Evolutionary conservation across 1,140 invertebrate species (phyloP).

Genomic region (Calephelis nemesis): DNA sequence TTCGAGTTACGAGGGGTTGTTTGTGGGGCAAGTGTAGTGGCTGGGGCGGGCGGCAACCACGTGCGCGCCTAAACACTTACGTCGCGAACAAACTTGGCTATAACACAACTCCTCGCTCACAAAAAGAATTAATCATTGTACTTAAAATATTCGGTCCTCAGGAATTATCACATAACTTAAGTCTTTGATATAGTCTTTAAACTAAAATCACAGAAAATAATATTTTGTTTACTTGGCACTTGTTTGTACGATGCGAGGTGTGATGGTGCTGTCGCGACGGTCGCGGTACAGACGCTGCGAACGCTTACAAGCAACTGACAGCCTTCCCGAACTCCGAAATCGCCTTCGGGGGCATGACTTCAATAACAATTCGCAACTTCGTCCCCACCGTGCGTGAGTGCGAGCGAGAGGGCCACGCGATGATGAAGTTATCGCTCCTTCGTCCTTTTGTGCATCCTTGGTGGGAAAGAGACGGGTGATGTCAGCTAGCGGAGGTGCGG

Average conservation of each 20-base stretch:
- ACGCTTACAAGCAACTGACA: conserved; percentile 77
- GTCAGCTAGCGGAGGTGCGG: conserved; percentile 41
- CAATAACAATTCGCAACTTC: conserved; percentile 79
- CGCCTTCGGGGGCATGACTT: conserved; percentile 78
- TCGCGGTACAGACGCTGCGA: conserved; percentile 69
- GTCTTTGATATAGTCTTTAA: conserved; percentile 26
- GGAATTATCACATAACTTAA: conserved; percentile 19
- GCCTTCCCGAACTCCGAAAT: conserved; percentile 78
- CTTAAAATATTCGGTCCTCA: conserved; percentile 8
- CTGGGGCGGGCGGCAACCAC: conserved; percentile 61
- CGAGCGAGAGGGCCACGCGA: conserved; percentile 63
- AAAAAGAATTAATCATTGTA: conserved; percentile 11
- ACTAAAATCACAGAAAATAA: conserved; percentile 53
- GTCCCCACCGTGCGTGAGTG: conserved; percentile 71
- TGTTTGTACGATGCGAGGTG: conserved; percentile 49
- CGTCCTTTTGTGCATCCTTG: conserved; percentile 69
- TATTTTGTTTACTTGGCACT: conserved; percentile 54
- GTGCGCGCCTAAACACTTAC: conserved; percentile 71
- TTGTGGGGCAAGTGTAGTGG: conserved; percentile 68
- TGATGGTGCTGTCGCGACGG: conserved; percentile 46
- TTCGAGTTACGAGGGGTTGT: conserved; percentile 34
- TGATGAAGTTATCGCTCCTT: conserved; percentile 78
- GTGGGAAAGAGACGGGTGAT: conserved; percentile 59
- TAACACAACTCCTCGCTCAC: conserved; percentile 10
- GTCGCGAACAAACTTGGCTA: conserved; percentile 15